A percentile compares a stretch with the other conserved stretches of the same genome.
phyloP scores from a whole-genome alignment of 2,888 invertebrate genomes.

The Apamea sordens region DNA sequence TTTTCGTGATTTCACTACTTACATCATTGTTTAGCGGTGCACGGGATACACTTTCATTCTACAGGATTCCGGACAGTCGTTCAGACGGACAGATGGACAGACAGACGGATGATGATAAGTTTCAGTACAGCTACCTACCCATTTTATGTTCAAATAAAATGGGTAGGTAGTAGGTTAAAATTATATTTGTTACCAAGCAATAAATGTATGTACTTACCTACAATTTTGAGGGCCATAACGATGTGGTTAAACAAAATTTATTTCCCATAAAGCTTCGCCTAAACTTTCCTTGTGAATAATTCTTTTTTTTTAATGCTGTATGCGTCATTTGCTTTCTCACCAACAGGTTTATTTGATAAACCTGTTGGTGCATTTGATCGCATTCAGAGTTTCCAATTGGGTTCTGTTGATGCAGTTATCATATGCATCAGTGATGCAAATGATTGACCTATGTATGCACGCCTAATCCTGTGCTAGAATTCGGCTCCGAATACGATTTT shows the following conservation, averaged over 20 bases:
- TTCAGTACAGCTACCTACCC: neutral
- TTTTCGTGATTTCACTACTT: neutral
- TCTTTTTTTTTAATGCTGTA: constrained; percentile 4
- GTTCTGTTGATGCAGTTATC: no score
- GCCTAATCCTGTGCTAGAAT: no score
- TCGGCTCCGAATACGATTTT: no score
- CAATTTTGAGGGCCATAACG: neutral
- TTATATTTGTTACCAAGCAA: neutral
- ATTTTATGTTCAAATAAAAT: neutral
- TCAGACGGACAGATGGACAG: neutral
- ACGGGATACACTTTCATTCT: neutral
- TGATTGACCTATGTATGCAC: no score
- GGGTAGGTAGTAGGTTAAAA: neutral
- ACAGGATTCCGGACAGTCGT: neutral
- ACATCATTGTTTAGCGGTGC: neutral
- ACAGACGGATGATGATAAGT: neutral
- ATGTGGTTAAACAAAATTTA: constrained; percentile 21
- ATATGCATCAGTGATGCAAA: no score
- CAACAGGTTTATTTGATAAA: neutral
- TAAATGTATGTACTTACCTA: neutral
- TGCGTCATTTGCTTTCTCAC: neutral
- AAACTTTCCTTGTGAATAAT: neutral
- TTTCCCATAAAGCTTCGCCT: constrained; percentile 4
- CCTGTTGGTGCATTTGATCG: no score
- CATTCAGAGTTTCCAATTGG: no score